A percentile compares a stretch with the other conserved stretches of the same genome.
phyloP scores from a whole-genome alignment of 2,113 vertebrate species.

The Gobiocypris rarus region DNA sequence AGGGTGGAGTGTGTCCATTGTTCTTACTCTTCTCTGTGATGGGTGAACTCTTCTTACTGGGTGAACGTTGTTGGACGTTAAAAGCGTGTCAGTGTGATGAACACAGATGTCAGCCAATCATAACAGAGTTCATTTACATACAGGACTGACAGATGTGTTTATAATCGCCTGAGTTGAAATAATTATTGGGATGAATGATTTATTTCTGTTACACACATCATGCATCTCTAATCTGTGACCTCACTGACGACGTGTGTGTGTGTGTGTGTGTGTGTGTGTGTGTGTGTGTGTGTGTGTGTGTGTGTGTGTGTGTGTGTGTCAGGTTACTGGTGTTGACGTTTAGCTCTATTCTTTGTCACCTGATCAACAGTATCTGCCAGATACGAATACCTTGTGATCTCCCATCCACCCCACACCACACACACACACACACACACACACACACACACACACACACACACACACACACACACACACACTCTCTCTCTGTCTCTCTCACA shows the following conservation, averaged over 20 bases:
- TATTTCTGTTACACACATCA: background rate
- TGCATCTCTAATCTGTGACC: background rate
- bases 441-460: background rate
- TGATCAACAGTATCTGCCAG: conserved; percentile 43
- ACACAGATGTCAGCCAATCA: background rate
- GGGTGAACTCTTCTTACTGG: background rate
- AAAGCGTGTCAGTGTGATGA: background rate
- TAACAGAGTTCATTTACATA: background rate
- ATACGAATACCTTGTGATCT: background rate
- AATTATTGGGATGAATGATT: too few relatives aligned
- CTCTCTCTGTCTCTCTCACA: background rate
- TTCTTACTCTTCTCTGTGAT: background rate
- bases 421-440: background rate
- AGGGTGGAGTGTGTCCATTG: background rate
- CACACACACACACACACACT: background rate
- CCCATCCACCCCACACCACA: too few relatives aligned
- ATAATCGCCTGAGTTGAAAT: background rate
- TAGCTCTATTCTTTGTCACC: conserved; percentile 37
- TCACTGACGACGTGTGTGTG: background rate
- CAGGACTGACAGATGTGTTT: background rate
- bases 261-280: background rate
- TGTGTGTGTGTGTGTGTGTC: conserved; percentile 30
- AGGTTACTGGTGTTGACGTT: background rate
- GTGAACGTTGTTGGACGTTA: background rate
- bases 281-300: background rate